These are phyloP conservation scores for Epinephelus cyanopodus DNA, from an alignment of 2,113 vertebrate species.

Conservation along the genomic window DNA sequence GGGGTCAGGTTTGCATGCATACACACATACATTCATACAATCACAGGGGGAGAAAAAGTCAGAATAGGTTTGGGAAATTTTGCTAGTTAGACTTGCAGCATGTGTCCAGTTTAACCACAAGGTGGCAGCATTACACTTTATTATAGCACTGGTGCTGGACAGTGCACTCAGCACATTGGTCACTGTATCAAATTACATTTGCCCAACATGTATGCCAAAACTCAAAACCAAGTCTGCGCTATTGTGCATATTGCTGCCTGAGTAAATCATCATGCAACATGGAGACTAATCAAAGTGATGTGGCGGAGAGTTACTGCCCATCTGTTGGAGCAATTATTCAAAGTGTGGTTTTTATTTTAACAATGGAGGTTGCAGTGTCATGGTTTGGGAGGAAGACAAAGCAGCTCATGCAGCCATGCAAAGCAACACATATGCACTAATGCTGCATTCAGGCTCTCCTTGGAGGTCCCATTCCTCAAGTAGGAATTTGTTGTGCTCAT, in stretches of 20 bases:
- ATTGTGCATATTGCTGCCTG: neutral
- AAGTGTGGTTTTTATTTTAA: neutral
- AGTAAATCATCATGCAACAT: neutral
- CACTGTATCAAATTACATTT: conserved; percentile 7
- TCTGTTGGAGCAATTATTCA: neutral
- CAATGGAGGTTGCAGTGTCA: neutral
- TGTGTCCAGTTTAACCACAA: conserved; percentile 36
- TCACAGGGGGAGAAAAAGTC: neutral
- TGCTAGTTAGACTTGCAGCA: neutral
- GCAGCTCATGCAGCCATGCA: conserved; percentile 1
- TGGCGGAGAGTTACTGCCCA: neutral
- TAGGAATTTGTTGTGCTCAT: no score
- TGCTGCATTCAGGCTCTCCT: no score
- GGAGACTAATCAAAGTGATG: neutral
- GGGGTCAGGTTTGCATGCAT: neutral
- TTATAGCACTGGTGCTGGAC: neutral
- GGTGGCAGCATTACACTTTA: conserved; percentile 49
- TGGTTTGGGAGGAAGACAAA: conserved; percentile 3
- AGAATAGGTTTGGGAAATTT: neutral
- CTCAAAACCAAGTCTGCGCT: neutral
- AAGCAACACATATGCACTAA: neutral
- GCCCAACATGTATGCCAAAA: neutral
- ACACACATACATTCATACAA: neutral
- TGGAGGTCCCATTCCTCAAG: no score
- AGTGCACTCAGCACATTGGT: neutral